Evolutionary conservation across 2,113 vertebrate species (phyloP).

Genomic region (Sinocyclocheilus maitianheensis): DNA sequence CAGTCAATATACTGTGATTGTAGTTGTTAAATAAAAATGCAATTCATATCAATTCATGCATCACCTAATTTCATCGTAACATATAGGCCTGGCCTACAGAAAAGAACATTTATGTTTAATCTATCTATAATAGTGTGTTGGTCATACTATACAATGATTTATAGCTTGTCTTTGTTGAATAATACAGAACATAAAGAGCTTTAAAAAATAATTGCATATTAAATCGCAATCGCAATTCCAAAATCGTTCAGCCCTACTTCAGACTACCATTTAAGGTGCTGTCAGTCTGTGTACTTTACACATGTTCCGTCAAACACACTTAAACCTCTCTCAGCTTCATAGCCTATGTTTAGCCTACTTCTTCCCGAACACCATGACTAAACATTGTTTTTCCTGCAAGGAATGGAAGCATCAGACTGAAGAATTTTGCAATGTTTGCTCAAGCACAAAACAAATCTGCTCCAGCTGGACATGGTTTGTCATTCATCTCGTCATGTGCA

Average conservation of each 20-base stretch:
- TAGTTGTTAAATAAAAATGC: too few relatives aligned
- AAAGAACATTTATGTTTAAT: too few relatives aligned
- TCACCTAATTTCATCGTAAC: too few relatives aligned
- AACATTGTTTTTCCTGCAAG: slow-evolving; percentile 1
- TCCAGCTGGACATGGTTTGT: slow-evolving; percentile 25
- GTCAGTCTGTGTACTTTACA: slow-evolving; percentile 1
- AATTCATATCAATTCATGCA: too few relatives aligned
- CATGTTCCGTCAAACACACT: neutral
- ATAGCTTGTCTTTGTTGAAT: too few relatives aligned
- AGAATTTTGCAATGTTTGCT: slow-evolving; percentile 20
- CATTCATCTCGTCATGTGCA: neutral
- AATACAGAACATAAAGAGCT: too few relatives aligned
- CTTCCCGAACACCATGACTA: neutral
- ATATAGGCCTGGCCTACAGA: too few relatives aligned
- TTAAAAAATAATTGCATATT: too few relatives aligned
- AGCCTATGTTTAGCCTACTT: neutral
- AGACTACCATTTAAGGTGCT: neutral
- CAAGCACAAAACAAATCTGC: slow-evolving; percentile 17
- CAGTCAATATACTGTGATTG: too few relatives aligned
- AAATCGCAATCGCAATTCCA: too few relatives aligned
- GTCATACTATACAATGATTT: too few relatives aligned
- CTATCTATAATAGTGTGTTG: too few relatives aligned
- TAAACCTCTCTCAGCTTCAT: neutral
- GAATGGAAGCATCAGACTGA: slow-evolving; percentile 10
- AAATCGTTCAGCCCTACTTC: neutral